A percentile compares a stretch with the other conserved stretches of the same genome.
Evolutionary conservation across 2,113 vertebrate genomes (phyloP).

Genomic region (Psammodynastes pulverulentus): DNA sequence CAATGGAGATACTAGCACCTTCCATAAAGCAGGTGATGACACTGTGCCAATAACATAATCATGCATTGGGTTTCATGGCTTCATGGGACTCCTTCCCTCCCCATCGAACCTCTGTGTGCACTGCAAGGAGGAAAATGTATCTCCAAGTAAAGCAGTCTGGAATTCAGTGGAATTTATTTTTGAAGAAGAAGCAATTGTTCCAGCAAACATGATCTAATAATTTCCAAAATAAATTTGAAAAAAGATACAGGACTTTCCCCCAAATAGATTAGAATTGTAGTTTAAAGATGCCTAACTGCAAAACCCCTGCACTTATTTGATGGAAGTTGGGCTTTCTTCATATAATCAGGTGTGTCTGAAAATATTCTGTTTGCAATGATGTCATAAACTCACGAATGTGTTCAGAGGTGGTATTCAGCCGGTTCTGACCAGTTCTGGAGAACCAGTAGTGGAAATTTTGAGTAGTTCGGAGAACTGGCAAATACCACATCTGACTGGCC

Average conservation of each 20-base stretch:
- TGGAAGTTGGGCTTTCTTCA: not conserved
- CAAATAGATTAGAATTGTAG: not conserved
- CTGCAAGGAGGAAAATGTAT: not conserved
- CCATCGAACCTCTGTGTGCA: not conserved
- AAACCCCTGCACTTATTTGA: not conserved
- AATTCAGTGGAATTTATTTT: not conserved
- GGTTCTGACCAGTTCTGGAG: no score
- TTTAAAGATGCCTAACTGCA: not conserved
- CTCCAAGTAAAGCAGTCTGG: not conserved
- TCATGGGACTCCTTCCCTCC: not conserved
- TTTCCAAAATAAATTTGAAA: not conserved
- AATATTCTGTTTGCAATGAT: not conserved
- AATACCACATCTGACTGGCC: no score
- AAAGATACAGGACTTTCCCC: not conserved
- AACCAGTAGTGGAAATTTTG: no score
- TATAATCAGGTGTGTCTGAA: not conserved
- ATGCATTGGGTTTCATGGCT: not conserved
- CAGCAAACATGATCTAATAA: not conserved
- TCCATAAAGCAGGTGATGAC: not conserved
- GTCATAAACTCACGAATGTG: not conserved
- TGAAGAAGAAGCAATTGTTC: not conserved
- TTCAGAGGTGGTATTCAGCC: no score
- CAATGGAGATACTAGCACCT: not conserved
- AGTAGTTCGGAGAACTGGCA: no score
- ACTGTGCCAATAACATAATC: not conserved